Percentiles rank a stretch among this genome's conserved stretches.
Conservation (phyloP, 2,113 vertebrate species). For the Hippoglossus stenolepis region DNA sequence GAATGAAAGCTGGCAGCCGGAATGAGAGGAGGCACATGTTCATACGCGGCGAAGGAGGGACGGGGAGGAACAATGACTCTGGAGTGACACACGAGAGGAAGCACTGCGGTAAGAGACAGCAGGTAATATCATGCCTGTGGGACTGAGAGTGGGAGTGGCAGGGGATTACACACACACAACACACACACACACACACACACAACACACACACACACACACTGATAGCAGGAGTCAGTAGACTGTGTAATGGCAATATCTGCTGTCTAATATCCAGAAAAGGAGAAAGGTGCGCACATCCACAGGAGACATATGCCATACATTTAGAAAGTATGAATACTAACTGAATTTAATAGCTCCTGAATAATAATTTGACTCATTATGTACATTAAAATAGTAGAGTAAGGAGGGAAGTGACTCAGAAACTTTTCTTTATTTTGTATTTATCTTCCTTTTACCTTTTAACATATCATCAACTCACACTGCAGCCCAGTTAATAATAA, state of each 20-base stretch:
- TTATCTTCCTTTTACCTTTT: too few species aligned
- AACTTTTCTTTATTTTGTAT: too few species aligned
- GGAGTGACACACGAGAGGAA: slow-evolving; percentile 26
- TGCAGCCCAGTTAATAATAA: too few species aligned
- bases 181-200: slow-evolving; percentile 25
- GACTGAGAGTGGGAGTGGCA: neutral
- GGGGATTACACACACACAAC: slow-evolving; percentile 14
- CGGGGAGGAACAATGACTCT: slow-evolving; percentile 27
- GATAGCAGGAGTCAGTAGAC: slow-evolving; percentile 25
- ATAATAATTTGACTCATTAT: too few species aligned
- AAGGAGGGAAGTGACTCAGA: too few species aligned
- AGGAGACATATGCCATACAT: neutral
- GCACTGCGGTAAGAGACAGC: slow-evolving; percentile 13
- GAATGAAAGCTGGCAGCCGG: slow-evolving; percentile 47
- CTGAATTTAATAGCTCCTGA: too few species aligned
- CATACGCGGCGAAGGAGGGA: slow-evolving; percentile 18
- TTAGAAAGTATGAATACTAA: neutral
- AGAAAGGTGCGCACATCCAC: neutral
- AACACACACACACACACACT: slow-evolving; percentile 37
- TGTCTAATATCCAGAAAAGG: slow-evolving; percentile 9
- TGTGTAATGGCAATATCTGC: slow-evolving; percentile 31
- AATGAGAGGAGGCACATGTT: slow-evolving; percentile 52
- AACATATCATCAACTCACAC: too few species aligned
- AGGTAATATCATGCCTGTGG: slow-evolving; percentile 22
- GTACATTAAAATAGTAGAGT: too few species aligned